Base-by-base conservation (phyloP, 2,888 invertebrate species). In the Masnerella sp. region DNA sequence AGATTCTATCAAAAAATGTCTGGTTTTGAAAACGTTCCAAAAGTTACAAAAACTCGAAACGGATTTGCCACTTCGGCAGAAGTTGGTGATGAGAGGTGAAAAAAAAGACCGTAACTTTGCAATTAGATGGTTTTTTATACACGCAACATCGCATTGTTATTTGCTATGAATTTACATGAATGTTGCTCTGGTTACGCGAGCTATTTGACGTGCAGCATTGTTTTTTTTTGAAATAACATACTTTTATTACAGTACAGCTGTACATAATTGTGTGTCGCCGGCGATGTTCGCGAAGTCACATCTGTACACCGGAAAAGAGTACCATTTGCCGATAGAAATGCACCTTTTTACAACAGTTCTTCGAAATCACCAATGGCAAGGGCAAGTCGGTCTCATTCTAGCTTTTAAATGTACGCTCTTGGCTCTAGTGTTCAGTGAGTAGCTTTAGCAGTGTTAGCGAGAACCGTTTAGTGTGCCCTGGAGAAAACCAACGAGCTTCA, bases 101-200 rank as follows among this genome's bases (percentile, higher is more conserved):
- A 43, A 67, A 67, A 62, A 69, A 54, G 42, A 65, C 61, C 42
- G 56, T 51, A 61, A 32, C 14, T 38, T 70, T 73, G 73, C 73
- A 73, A 76, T 73, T 73, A 65, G 45, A 69, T 61, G 69, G 52
- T 67, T 68, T 76, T 81, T 80, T 79, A 79, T 84, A 83, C 84
- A 85, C 84, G 84, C 83, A 85, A 85, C 82, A 84, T 81, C 81
- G 85, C 59, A 69, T 82, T 85, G 81, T 84, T 83, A 84, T 85
- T 83, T 79, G 81, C 80, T 84, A 82, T 82, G 52, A 85, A 85
- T 84, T 81, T 85, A 86, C 84, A 85, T 81, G 79, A 82, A 83
- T 80, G 64, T 52, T 59, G 49, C 81, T 81, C 80, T 83, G 81
- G 77, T 75, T 75, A 69, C 36, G 65, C 62, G 65, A 65, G 56